These are phyloP conservation scores for Diaphora mendica DNA, from an alignment of 2,888 invertebrate species.

Conservation along the genomic window DNA sequence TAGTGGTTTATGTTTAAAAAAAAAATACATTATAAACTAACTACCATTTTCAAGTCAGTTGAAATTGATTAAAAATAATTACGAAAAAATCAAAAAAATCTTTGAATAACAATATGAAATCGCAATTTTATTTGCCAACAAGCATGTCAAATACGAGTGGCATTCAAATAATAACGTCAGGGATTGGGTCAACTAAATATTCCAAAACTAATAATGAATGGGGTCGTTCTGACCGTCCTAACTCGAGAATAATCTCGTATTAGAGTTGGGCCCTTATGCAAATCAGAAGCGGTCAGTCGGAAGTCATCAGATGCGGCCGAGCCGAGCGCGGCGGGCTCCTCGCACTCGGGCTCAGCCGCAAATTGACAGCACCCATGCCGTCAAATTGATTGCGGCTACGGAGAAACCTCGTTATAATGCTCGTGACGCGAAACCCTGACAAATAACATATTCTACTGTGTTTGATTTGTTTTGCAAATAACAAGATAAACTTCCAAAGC, in stretches of 20 bases:
- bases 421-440: conserved; percentile 56
- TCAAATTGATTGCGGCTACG: conserved; percentile 79
- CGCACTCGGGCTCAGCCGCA: conserved; percentile 55
- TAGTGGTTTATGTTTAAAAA: too few species aligned
- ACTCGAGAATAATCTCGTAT: conserved; percentile 83
- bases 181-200: conserved; percentile 75
- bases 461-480: conserved; percentile 45
- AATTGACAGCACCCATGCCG: conserved; percentile 76
- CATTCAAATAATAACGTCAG: conserved; percentile 70
- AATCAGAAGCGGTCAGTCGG: conserved; percentile 83
- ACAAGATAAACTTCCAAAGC: conserved; percentile 25
- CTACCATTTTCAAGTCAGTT: too few species aligned
- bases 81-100: not conserved
- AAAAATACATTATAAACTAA: too few species aligned
- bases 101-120: conserved; percentile 42
- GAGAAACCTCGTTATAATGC: conserved; percentile 72
- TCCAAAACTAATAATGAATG: conserved; percentile 82
- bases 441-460: conserved; percentile 53
- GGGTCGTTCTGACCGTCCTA: conserved; percentile 71
- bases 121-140: conserved; percentile 56
- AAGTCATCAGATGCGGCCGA: conserved; percentile 76
- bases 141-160: conserved; percentile 63
- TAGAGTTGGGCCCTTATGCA: conserved; percentile 83
- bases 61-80: not conserved
- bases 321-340: conserved; percentile 43